Evolutionary conservation across 2,797 vertebrate species (phyloP).

Genomic region (Sebastes trivittatus): DNA sequence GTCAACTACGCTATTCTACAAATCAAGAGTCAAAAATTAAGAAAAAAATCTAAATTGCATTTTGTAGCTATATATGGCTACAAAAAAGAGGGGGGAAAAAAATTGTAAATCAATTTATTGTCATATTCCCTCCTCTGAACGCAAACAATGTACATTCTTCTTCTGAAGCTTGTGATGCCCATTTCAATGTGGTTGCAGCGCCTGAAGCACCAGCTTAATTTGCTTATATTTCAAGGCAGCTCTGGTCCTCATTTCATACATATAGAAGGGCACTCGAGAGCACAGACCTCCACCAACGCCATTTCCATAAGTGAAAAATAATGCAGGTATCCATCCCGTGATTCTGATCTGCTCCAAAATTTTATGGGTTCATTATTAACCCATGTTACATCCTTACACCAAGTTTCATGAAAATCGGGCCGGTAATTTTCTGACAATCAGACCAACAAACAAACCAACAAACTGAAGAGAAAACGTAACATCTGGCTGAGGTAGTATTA

Average conservation of each 20-base stretch:
- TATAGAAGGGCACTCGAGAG: not conserved
- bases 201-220: not conserved
- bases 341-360: not conserved
- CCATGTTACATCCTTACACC: accelerated
- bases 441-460: not conserved
- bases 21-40: too few relatives aligned
- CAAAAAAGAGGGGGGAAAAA: not conserved
- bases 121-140: not conserved
- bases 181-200: not conserved
- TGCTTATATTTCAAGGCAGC: not conserved
- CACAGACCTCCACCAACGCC: not conserved
- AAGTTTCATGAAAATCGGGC: not conserved
- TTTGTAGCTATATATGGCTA: not conserved
- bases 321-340: not conserved
- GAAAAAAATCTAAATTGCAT: too few relatives aligned
- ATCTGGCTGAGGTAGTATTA: not conserved
- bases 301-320: not conserved
- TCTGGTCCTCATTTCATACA: not conserved
- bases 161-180: not conserved
- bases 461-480: not conserved
- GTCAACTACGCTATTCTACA: too few relatives aligned
- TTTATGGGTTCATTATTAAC: accelerated
- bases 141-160: not conserved
- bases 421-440: not conserved
- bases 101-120: not conserved